Percentiles rank a stretch among this genome's conserved stretches.
Evolutionary conservation across 1,140 invertebrate genomes (phyloP).

Genomic region (Drosophila orena): DNA sequence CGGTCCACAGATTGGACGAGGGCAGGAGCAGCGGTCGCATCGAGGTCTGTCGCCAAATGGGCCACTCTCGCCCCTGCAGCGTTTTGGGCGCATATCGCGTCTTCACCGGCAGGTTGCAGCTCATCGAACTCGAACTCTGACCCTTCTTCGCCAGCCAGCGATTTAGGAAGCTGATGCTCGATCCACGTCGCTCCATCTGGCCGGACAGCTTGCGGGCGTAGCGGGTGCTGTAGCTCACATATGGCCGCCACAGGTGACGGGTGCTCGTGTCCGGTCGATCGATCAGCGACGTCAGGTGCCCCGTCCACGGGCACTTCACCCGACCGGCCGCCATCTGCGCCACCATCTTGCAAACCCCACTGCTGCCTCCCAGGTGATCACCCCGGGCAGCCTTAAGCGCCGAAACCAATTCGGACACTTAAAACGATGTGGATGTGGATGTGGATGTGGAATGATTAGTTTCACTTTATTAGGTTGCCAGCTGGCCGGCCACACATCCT

Average conservation of each 20-base stretch:
- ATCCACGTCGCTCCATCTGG: background rate
- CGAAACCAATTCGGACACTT: background rate
- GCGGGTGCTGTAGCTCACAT: slow-evolving; percentile 6
- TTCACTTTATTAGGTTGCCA: background rate
- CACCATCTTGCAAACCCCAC: background rate
- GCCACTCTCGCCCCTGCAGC: background rate
- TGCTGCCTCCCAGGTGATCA: too few relatives aligned
- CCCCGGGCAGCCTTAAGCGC: background rate
- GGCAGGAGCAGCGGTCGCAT: slow-evolving; percentile 10
- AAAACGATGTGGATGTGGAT: background rate
- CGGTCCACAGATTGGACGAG: slow-evolving; percentile 18
- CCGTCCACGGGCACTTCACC: background rate
- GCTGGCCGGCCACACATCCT: background rate
- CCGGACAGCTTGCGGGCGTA: slow-evolving; percentile 8
- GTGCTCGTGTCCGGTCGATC: too few relatives aligned
- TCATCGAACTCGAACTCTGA: background rate
- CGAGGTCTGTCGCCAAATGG: background rate
- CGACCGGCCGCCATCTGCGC: background rate
- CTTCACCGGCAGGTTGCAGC: background rate
- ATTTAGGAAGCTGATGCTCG: slow-evolving; percentile 3
- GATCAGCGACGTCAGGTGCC: slow-evolving; percentile 1
- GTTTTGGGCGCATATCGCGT: slow-evolving; percentile 10
- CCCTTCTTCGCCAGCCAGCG: background rate
- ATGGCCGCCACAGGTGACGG: background rate
- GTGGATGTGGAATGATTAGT: background rate